These are phyloP conservation scores for Paracentrotus lividus DNA, from an alignment of 53 echinoderm and acorn worm species.

Conservation along the genomic window DNA sequence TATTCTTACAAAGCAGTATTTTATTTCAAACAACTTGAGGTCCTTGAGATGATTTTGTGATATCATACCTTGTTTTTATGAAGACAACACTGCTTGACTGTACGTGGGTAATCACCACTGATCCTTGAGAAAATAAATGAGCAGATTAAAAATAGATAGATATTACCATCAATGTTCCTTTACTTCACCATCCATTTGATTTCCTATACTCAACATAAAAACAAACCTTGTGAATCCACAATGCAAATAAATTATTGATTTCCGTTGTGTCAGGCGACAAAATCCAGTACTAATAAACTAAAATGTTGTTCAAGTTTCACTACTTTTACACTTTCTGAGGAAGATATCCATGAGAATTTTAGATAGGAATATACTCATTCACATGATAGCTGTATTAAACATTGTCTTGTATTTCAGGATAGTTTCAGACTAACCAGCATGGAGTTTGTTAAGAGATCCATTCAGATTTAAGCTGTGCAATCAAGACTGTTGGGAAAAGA, in stretches of 20 bases:
- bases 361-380: not conserved
- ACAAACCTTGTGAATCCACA: not conserved
- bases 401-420: slow-evolving; percentile 28
- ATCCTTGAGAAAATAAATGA: not conserved
- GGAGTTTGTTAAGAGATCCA: not conserved
- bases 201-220: not conserved
- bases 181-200: not conserved
- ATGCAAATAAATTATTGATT: not conserved
- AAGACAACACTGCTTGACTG: not conserved
- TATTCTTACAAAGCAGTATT: not conserved
- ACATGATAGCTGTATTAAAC: slow-evolving; percentile 3
- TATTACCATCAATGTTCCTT: not conserved
- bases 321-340: not conserved
- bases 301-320: not conserved
- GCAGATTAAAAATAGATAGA: not conserved
- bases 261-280: not conserved
- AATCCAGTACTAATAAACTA: not conserved
- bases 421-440: not conserved
- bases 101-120: not conserved
- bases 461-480: slow-evolving; percentile 17
- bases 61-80: not conserved
- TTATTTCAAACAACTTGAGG: not conserved
- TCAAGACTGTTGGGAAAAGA: not conserved
- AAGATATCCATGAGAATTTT: slow-evolving; percentile 1
- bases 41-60: not conserved